These are phyloP conservation scores for Pempheris klunzingeri DNA, from an alignment of 2,797 vertebrate genomes.

Conservation along the genomic window DNA sequence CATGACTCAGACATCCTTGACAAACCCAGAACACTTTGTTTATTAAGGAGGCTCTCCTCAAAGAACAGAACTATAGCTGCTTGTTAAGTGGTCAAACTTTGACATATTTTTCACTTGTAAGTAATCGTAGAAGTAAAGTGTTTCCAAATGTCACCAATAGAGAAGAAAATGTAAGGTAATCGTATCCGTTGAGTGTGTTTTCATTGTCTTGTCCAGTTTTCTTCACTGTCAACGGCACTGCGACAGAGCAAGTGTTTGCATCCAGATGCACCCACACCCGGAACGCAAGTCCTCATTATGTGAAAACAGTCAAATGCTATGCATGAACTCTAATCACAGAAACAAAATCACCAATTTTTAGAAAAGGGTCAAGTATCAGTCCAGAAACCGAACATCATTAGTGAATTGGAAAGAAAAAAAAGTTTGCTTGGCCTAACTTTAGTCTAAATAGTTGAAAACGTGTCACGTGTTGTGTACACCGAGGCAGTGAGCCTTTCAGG, in stretches of 20 bases:
- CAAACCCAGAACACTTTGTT: conserved; percentile 21
- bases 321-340: neutral
- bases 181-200: neutral
- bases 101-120: neutral
- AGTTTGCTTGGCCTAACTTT: conserved; percentile 14
- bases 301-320: neutral
- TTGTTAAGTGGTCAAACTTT: conserved; percentile 3
- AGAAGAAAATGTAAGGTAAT: neutral
- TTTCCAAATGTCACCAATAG: conserved; percentile 5
- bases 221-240: neutral
- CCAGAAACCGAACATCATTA: conserved; percentile 6
- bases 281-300: neutral
- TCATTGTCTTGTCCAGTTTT: neutral
- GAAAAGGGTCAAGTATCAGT: neutral
- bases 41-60: neutral
- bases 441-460: conserved; percentile 7
- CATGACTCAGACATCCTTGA: conserved; percentile 4
- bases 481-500: neutral
- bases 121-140: neutral
- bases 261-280: neutral
- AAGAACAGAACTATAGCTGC: neutral
- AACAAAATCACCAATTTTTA: neutral
- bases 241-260: neutral
- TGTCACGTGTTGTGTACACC: conserved; percentile 15
- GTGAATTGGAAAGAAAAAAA: conserved; percentile 12